Conservation (phyloP, 2,888 invertebrate species). For the Netelia fuscicornis region DNA sequence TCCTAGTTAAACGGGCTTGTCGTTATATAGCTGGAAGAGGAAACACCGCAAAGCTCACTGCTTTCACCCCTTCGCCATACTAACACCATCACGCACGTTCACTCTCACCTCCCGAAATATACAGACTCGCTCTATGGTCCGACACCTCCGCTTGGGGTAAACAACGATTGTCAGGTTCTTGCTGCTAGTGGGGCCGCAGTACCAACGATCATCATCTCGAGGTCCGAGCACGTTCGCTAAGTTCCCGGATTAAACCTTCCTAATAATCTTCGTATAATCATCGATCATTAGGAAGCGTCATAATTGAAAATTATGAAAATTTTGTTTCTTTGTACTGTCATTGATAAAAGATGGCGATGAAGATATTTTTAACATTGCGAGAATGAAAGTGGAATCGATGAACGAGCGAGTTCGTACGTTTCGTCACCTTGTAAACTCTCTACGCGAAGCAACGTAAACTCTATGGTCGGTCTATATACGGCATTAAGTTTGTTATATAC, state of each 20-base stretch:
- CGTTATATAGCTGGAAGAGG: slow-evolving; percentile 53
- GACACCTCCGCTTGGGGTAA: slow-evolving; percentile 75
- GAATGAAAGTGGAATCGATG: slow-evolving; percentile 7
- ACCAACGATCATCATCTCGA: slow-evolving; percentile 54
- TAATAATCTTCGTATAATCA: not conserved
- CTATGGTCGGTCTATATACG: slow-evolving; percentile 64
- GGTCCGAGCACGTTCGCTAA: slow-evolving; percentile 45
- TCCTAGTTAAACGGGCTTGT: slow-evolving; percentile 74
- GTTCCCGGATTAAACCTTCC: slow-evolving; percentile 27
- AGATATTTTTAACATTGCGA: not conserved
- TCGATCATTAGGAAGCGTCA: too few relatives aligned
- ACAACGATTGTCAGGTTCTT: slow-evolving; percentile 69
- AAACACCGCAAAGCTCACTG: slow-evolving; percentile 67
- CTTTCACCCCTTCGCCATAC: slow-evolving; percentile 72
- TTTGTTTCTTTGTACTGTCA: not conserved
- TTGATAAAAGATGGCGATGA: not conserved
- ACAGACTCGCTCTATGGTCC: slow-evolving; percentile 73
- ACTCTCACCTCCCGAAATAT: slow-evolving; percentile 48
- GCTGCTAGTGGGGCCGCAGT: slow-evolving; percentile 48
- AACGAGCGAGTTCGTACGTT: slow-evolving; percentile 74
- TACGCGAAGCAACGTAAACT: slow-evolving; percentile 81
- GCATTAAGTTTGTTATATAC: not conserved
- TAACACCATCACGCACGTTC: not conserved
- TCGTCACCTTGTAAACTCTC: slow-evolving; percentile 82
- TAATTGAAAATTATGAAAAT: not conserved